phyloP scores from a whole-genome alignment of 2,888 invertebrate species.

The Ormyrus thymus region DNA sequence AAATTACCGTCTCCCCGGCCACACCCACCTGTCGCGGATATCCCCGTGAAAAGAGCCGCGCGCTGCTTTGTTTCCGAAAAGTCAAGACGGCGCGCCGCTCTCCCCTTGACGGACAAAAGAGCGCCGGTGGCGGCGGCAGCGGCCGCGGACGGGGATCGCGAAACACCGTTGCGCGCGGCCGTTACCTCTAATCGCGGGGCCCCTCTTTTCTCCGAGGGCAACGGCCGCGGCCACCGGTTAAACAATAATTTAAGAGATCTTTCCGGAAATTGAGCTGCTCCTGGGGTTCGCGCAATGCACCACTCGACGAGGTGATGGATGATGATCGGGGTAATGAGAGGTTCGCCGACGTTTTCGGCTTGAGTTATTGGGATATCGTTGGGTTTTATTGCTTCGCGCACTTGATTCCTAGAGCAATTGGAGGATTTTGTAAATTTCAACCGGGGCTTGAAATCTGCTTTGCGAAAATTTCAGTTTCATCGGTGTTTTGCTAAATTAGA shows the following conservation, averaged over 20 bases:
- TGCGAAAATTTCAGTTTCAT: no score
- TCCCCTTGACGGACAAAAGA: conserved; percentile 21
- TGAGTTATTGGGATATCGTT: not conserved
- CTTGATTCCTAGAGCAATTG: no score
- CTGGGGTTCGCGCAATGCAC: no score
- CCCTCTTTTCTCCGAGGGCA: no score
- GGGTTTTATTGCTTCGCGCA: no score
- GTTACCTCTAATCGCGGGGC: conserved; percentile 61
- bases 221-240: conserved; percentile 47
- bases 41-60: conserved; percentile 11
- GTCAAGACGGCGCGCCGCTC: conserved; percentile 20
- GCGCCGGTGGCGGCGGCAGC: conserved; percentile 19
- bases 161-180: conserved; percentile 57
- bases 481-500: no score
- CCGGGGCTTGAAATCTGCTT: no score
- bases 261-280: not conserved
- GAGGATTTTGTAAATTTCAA: no score
- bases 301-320: no score
- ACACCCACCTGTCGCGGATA: conserved; percentile 49
- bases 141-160: conserved; percentile 34
- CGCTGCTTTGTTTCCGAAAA: conserved; percentile 4
- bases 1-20: conserved; percentile 28
- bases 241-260: conserved; percentile 3
- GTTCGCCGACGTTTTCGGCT: not conserved
- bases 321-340: not conserved